Conservation (phyloP, 2,888 invertebrate species). For the Syrphus vitripennis region DNA sequence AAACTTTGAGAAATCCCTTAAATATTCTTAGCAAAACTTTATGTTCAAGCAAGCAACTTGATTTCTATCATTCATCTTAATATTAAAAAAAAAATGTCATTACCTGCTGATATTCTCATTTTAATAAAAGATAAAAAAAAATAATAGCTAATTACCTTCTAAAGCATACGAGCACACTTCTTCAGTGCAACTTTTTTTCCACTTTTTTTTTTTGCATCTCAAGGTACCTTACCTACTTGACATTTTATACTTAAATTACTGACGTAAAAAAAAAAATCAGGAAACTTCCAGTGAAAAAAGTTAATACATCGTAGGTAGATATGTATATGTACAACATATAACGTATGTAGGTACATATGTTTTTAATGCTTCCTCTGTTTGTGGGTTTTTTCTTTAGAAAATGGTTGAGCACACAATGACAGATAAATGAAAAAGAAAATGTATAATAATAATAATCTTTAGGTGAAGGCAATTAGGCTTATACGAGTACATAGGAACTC, state of each 20-base stretch:
- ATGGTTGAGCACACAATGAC: slow-evolving; percentile 11
- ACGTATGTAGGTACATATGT: too few relatives aligned
- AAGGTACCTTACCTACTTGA: background rate
- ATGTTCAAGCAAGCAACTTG: background rate
- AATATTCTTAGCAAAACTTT: background rate
- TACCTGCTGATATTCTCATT: background rate
- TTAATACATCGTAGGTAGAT: background rate
- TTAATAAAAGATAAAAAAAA: background rate
- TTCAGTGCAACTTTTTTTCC: background rate
- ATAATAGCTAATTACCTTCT: background rate
- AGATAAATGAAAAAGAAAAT: background rate
- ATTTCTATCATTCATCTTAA: background rate
- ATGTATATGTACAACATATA: too few relatives aligned
- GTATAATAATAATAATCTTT: slow-evolving; percentile 29
- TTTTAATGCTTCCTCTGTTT: background rate
- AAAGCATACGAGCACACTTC: background rate
- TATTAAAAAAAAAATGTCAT: too few relatives aligned
- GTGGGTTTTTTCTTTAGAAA: background rate
- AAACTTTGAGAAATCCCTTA: too few relatives aligned
- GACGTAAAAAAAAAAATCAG: background rate
- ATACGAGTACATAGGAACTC: slow-evolving; percentile 36
- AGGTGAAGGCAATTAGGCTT: slow-evolving; percentile 45
- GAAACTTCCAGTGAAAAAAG: background rate
- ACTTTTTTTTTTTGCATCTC: background rate
- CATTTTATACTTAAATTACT: background rate